phyloP scores from a whole-genome alignment of 2,888 invertebrate species.

The Odontocerum albicorne region DNA sequence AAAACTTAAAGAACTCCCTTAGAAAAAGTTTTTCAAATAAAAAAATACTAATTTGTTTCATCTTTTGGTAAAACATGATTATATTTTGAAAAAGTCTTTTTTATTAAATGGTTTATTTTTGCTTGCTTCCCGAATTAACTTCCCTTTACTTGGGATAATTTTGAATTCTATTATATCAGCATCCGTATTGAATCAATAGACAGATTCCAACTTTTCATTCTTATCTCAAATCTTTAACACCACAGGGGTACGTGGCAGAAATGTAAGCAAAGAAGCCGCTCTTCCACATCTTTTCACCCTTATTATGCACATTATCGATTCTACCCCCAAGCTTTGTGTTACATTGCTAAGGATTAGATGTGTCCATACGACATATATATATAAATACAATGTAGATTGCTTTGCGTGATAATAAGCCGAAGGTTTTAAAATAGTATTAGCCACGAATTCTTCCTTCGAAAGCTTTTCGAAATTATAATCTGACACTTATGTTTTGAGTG shows the following conservation, averaged over 20 bases:
- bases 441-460: slow-evolving; percentile 22
- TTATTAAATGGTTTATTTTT: too few relatives aligned
- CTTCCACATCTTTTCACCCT: slow-evolving; percentile 23
- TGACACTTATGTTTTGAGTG: slow-evolving; percentile 28
- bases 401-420: slow-evolving; percentile 28
- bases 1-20: too few relatives aligned
- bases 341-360: slow-evolving; percentile 29
- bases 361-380: slow-evolving; percentile 12
- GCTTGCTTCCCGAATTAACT: too few relatives aligned
- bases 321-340: slow-evolving; percentile 22
- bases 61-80: too few relatives aligned
- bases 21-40: too few relatives aligned
- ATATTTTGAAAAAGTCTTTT: too few relatives aligned
- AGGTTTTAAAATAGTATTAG: slow-evolving; percentile 32
- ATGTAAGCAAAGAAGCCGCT: slow-evolving; percentile 29
- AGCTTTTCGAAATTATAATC: slow-evolving; percentile 23
- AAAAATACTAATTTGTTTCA: too few relatives aligned
- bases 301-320: slow-evolving; percentile 33
- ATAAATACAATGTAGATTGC: slow-evolving; percentile 23
- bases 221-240: slow-evolving; percentile 34
- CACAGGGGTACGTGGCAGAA: slow-evolving; percentile 32
- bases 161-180: too few relatives aligned
- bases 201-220: slow-evolving; percentile 29
- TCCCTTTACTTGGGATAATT: too few relatives aligned
- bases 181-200: slow-evolving; percentile 26